Conservation (phyloP, 2,888 invertebrate species). For the Tortrix viridana region DNA sequence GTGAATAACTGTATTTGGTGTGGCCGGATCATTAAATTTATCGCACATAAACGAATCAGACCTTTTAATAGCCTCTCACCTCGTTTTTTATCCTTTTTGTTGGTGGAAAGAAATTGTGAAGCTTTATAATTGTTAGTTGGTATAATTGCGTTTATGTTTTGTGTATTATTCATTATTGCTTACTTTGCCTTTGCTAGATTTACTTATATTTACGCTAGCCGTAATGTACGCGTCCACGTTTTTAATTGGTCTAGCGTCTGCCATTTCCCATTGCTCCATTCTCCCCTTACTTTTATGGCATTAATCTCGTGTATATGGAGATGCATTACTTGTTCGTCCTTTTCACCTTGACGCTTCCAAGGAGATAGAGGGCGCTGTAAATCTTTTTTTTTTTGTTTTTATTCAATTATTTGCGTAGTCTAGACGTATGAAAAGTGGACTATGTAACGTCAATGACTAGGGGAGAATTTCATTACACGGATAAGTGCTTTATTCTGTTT, state of each 20-base stretch:
- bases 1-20: too few species aligned
- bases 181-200: too few species aligned
- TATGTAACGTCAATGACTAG: conserved; percentile 51
- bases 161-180: too few species aligned
- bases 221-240: conserved; percentile 11
- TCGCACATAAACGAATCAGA: too few species aligned
- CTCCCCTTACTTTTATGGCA: conserved; percentile 50
- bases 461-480: conserved; percentile 32
- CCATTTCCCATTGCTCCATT: conserved; percentile 42
- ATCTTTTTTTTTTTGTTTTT: conserved; percentile 53
- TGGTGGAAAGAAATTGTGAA: too few species aligned
- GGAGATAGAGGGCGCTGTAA: conserved; percentile 50
- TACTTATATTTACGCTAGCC: too few species aligned
- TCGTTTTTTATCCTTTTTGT: too few species aligned
- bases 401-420: conserved; percentile 58
- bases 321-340: conserved; percentile 51
- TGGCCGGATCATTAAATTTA: too few species aligned
- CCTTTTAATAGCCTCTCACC: too few species aligned
- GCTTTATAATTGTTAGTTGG: too few species aligned
- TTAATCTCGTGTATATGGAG: conserved; percentile 49
- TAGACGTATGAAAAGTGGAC: conserved; percentile 48
- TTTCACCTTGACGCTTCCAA: conserved; percentile 60
- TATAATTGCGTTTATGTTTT: too few species aligned
- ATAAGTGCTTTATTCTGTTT: conserved; percentile 23
- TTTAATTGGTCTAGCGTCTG: conserved; percentile 43